Conservation (phyloP, 2,797 vertebrate genomes). For the Knipowitschia caucasica region DNA sequence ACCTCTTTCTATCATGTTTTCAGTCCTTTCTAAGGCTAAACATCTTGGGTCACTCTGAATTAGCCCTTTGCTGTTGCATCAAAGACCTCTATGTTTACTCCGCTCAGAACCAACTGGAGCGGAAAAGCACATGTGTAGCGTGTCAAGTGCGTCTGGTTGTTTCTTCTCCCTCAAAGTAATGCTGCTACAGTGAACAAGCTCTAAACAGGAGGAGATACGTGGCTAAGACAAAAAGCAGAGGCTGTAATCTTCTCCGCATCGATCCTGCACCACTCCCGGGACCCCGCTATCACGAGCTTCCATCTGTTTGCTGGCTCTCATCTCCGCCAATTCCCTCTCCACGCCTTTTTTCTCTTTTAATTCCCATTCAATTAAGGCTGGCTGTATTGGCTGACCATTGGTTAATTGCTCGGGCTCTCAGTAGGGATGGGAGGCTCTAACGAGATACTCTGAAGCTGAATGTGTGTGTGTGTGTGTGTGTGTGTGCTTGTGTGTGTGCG, state of each 20-base stretch:
- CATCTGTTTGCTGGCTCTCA: conserved; percentile 62
- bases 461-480: neutral
- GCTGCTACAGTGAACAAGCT: conserved; percentile 60
- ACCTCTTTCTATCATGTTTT: no score
- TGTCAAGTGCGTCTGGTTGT: conserved; percentile 27
- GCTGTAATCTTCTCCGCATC: conserved; percentile 73
- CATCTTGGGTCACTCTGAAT: neutral
- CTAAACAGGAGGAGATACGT: conserved; percentile 33
- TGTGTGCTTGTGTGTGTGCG: neutral
- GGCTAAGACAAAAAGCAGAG: conserved; percentile 42
- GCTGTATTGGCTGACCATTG: conserved; percentile 59
- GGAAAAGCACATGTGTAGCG: conserved; percentile 14
- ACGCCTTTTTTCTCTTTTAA: conserved; percentile 58
- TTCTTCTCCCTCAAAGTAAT: conserved; percentile 46
- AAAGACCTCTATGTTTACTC: neutral
- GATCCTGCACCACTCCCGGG: conserved; percentile 76
- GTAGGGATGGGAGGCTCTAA: conserved; percentile 43
- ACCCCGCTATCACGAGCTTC: conserved; percentile 73
- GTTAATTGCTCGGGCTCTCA: conserved; percentile 64
- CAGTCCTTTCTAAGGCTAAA: neutral
- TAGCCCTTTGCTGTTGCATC: no score
- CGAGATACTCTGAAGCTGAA: conserved; percentile 10
- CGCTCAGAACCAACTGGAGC: neutral
- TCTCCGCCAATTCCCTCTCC: conserved; percentile 56
- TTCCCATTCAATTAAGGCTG: conserved; percentile 71